Evolutionary conservation across 2,113 vertebrate genomes (phyloP).

Genomic region (Notothenia rossii): DNA sequence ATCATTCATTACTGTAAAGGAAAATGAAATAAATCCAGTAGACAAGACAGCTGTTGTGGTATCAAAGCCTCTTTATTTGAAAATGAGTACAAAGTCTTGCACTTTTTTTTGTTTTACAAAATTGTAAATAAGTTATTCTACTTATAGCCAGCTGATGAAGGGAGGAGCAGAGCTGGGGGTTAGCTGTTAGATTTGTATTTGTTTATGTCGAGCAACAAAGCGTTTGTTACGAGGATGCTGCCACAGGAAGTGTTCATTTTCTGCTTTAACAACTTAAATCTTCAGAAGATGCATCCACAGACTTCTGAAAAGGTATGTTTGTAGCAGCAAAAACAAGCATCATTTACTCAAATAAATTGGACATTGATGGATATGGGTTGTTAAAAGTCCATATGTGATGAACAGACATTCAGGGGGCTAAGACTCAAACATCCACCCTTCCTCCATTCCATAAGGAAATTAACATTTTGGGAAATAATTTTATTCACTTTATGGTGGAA

Average conservation of each 20-base stretch:
- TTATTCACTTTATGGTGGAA: neutral
- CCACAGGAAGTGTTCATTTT: neutral
- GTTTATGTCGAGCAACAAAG: no score
- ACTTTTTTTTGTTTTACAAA: slow-evolving; percentile 76
- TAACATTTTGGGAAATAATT: neutral
- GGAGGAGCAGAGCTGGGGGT: neutral
- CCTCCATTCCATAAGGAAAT: slow-evolving; percentile 1
- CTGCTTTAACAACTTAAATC: neutral
- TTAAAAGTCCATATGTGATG: slow-evolving; percentile 2
- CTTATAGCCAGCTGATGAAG: slow-evolving; percentile 12
- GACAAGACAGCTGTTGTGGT: slow-evolving; percentile 46
- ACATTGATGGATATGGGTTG: neutral
- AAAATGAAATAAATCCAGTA: slow-evolving; percentile 60
- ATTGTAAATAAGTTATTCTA: slow-evolving; percentile 74
- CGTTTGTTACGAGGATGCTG: neutral
- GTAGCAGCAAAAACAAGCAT: neutral
- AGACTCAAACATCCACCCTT: neutral
- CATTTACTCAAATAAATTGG: neutral
- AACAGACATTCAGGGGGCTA: slow-evolving; percentile 40
- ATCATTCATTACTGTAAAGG: slow-evolving; percentile 49
- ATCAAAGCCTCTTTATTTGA: slow-evolving; percentile 85
- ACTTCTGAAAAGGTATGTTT: neutral
- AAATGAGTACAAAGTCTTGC: slow-evolving; percentile 86
- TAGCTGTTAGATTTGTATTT: neutral
- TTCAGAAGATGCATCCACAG: neutral